phyloP scores from a whole-genome alignment of 2,797 vertebrate genomes.

The Cyclopterus lumpus region DNA sequence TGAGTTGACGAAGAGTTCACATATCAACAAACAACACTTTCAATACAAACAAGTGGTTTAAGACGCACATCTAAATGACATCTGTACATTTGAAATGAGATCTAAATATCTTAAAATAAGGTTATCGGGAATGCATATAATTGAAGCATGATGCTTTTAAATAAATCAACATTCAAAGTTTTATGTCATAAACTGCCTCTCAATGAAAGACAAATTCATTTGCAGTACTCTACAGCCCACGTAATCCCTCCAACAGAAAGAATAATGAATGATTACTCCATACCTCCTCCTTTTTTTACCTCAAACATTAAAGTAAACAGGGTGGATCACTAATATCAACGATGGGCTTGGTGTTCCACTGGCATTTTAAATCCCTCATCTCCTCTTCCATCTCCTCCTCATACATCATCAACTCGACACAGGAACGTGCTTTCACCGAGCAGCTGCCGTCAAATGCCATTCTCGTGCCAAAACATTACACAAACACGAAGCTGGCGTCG shows the following conservation, averaged over 20 bases:
- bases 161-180: not conserved
- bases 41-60: not conserved
- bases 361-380: conserved; percentile 26
- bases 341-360: not conserved
- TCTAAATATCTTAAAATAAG: not conserved
- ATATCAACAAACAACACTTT: not conserved
- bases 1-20: conserved; percentile 11
- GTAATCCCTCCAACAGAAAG: not conserved
- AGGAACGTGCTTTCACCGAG: not conserved
- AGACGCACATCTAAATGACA: not conserved
- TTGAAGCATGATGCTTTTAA: not conserved
- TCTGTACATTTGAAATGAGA: not conserved
- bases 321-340: not conserved
- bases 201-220: not conserved
- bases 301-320: not conserved
- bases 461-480: conserved; percentile 8
- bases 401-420: conserved; percentile 12
- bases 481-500: not conserved
- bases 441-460: conserved; percentile 1
- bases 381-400: conserved; percentile 15
- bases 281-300: not conserved
- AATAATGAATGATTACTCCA: not conserved
- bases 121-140: not conserved
- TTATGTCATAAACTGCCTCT: not conserved
- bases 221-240: not conserved